These are phyloP conservation scores for Cynaeus angustus DNA, from an alignment of 2,888 invertebrate species.

Conservation along the genomic window DNA sequence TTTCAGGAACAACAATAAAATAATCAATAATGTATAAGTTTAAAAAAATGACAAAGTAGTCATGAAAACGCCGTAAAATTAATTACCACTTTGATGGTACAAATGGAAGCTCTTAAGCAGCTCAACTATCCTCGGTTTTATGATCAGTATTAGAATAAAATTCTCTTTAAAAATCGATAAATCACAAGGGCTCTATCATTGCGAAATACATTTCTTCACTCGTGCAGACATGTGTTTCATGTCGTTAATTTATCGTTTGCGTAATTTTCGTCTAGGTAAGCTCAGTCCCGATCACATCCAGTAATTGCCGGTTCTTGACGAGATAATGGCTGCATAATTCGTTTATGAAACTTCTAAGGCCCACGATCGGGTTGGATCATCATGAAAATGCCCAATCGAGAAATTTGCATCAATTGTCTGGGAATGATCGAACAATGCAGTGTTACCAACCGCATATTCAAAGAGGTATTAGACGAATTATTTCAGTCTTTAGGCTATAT, in stretches of 20 bases:
- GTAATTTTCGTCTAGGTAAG: slow-evolving; percentile 45
- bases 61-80: slow-evolving; percentile 34
- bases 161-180: slow-evolving; percentile 29
- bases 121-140: slow-evolving; percentile 15
- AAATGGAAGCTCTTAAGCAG: slow-evolving; percentile 21
- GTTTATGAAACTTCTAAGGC: slow-evolving; percentile 48
- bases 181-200: slow-evolving; percentile 6
- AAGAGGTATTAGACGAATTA: slow-evolving; percentile 39
- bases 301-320: slow-evolving; percentile 46
- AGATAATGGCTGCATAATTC: slow-evolving; percentile 46
- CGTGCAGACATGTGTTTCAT: slow-evolving; percentile 36
- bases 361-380: slow-evolving; percentile 42
- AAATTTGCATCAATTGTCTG: slow-evolving; percentile 53
- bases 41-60: slow-evolving; percentile 23
- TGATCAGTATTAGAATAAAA: slow-evolving; percentile 13
- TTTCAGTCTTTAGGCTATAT: slow-evolving; percentile 41
- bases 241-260: slow-evolving; percentile 39
- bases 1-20: slow-evolving; percentile 21
- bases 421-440: slow-evolving; percentile 48
- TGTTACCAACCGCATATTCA: slow-evolving; percentile 20
- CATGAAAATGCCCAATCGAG: slow-evolving; percentile 43
- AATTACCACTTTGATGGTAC: slow-evolving; percentile 25
- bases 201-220: slow-evolving; percentile 21
- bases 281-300: slow-evolving; percentile 29
- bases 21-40: slow-evolving; percentile 20